Base-by-base conservation (phyloP, 2,113 vertebrate genomes). In the Neoarius graeffei region DNA sequence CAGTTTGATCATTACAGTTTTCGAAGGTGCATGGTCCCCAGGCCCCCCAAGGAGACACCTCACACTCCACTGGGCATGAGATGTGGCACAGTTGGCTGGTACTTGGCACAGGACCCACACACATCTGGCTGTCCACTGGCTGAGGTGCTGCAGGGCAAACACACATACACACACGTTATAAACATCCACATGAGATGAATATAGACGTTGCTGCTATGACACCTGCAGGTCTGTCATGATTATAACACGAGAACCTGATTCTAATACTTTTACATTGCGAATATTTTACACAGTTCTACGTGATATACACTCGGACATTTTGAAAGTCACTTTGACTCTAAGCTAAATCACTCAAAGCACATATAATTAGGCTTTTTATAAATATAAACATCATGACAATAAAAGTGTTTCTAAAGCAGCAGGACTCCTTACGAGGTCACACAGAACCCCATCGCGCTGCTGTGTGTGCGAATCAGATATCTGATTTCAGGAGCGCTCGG, bases 1-100 rank as follows among this genome's bases (percentile, higher is more conserved):
- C 96, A 48, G 96, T 96, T 87, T 96, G 96, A 73, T 99, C 97
- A 2, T 96, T 95, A 87, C 98, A 99, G 91, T 94, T 98, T 93
- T 99, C 98, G n/a, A 96, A 98, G 90, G 98, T 99, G 91, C 98
- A 99, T 0, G 97, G 96, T 62, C 98, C 98, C 98, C 98, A 99
- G 50, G 98, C 97, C 4, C 96, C 96, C 98, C 98, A 99, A 0
- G 96, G 93, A 0, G 98, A 99, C 89, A 99, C 97, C 79, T 97
- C 95, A 59, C 98, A 99, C 91, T 99, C 97, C 25, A 95, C 93
- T 69, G 98, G 98, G 91, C 98, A 99, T 5, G 96, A 94, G 67
- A 98, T 96, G 62, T 98, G 97, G 91, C 98, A 99, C 69, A 98
- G 93, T 90, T 99, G 98, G 15, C 96, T 98, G n/a, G 96, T 96